These are phyloP conservation scores for Pterostichus madidus DNA, from an alignment of 2,888 invertebrate species.

Conservation along the genomic window DNA sequence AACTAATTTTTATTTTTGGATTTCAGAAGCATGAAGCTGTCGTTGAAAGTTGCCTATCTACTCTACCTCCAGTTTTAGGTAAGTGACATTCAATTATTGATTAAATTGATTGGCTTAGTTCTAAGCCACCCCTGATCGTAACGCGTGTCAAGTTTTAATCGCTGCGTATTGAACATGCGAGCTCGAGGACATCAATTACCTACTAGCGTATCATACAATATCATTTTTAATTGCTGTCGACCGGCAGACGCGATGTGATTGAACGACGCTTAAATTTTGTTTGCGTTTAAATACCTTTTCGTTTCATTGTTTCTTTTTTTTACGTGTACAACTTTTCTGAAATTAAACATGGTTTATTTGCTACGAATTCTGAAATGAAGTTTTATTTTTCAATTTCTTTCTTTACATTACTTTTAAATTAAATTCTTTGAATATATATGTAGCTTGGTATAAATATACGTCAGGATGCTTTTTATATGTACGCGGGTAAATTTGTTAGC, in stretches of 20 bases:
- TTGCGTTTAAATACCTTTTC: conserved; percentile 29
- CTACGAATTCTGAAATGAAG: too few species aligned
- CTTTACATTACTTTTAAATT: too few species aligned
- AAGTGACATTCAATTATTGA: background rate
- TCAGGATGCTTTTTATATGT: too few species aligned
- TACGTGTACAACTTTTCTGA: background rate
- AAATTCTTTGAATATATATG: too few species aligned
- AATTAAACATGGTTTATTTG: too few species aligned
- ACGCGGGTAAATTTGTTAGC: too few species aligned
- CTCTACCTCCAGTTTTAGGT: background rate
- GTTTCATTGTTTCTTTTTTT: conserved; percentile 22
- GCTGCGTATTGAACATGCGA: conserved; percentile 11
- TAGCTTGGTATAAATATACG: too few species aligned
- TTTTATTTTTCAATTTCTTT: too few species aligned
- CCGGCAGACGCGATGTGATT: conserved; percentile 49
- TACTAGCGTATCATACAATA: conserved; percentile 55
- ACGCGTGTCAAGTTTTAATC: conserved; percentile 53
- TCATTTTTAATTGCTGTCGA: conserved; percentile 65
- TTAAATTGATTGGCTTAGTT: too few species aligned
- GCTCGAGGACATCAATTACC: conserved; percentile 56
- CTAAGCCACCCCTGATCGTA: background rate
- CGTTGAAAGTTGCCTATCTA: background rate
- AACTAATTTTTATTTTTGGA: too few species aligned
- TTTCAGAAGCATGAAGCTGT: too few species aligned
- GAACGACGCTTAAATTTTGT: conserved; percentile 45